These are phyloP conservation scores for Drosophila cyrtoloma DNA, from an alignment of 2,888 invertebrate species.

Conservation along the genomic window DNA sequence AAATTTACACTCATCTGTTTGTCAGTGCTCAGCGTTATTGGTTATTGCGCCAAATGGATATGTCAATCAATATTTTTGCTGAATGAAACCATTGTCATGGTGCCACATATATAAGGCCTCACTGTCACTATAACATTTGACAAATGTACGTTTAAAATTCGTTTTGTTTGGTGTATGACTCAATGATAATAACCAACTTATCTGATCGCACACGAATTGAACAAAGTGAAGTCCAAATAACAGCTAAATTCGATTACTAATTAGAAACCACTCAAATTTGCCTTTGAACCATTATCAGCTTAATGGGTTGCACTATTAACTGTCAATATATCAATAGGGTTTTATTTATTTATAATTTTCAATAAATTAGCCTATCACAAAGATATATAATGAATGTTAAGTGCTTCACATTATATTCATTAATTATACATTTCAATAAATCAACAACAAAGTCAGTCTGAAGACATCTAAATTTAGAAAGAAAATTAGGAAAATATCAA, in stretches of 20 bases:
- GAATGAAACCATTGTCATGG: slow-evolving; percentile 56
- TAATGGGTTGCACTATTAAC: neutral
- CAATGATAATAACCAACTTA: slow-evolving; percentile 18
- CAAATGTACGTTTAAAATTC: slow-evolving; percentile 33
- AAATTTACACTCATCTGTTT: slow-evolving; percentile 49
- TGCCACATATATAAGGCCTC: slow-evolving; percentile 33
- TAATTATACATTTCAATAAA: neutral
- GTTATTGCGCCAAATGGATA: slow-evolving; percentile 52
- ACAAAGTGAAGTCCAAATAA: neutral
- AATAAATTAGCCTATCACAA: neutral
- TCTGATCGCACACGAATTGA: slow-evolving; percentile 28
- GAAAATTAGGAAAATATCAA: neutral
- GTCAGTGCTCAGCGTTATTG: slow-evolving; percentile 32
- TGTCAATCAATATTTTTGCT: slow-evolving; percentile 70
- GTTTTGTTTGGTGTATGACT: neutral
- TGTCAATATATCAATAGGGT: neutral
- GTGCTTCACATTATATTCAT: neutral
- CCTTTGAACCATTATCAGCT: neutral
- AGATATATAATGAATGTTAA: neutral
- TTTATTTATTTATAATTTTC: neutral
- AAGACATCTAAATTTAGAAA: neutral
- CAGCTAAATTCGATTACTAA: neutral
- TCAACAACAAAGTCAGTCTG: neutral
- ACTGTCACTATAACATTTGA: slow-evolving; percentile 35
- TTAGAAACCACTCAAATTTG: neutral